These are phyloP conservation scores for Lerista edwardsae DNA, from an alignment of 2,797 vertebrate genomes.

Conservation along the genomic window DNA sequence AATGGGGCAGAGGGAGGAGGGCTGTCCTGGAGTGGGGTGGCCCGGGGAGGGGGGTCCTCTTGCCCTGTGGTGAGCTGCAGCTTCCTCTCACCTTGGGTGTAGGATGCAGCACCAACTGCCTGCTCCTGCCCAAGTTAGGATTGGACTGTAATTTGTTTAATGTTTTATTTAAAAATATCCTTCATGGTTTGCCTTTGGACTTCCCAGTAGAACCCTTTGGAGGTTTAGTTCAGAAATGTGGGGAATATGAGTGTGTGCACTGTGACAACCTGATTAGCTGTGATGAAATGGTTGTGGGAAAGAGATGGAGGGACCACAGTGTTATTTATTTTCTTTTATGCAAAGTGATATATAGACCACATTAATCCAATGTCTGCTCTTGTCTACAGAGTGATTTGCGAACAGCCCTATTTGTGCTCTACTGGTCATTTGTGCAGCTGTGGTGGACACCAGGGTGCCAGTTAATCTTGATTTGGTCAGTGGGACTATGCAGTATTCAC, in stretches of 20 bases:
- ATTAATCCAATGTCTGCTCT: conserved; percentile 66
- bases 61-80: neutral
- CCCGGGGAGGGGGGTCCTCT: too few relatives aligned
- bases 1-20: too few relatives aligned
- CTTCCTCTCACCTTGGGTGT: too few relatives aligned
- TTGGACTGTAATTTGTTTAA: neutral
- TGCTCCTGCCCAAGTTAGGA: too few relatives aligned
- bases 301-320: conserved; percentile 54
- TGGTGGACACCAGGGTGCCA: conserved; percentile 49
- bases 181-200: conserved; percentile 30
- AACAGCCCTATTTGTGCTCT: conserved; percentile 61
- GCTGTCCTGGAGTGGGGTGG: too few relatives aligned
- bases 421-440: conserved; percentile 63
- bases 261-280: conserved; percentile 62
- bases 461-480: conserved; percentile 70
- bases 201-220: conserved; percentile 11
- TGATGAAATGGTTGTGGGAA: conserved; percentile 62
- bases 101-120: too few relatives aligned
- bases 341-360: conserved; percentile 66
- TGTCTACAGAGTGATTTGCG: conserved; percentile 45
- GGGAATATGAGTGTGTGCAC: conserved; percentile 56
- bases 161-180: neutral
- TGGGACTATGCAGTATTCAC: conserved; percentile 54
- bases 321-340: conserved; percentile 71
- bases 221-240: conserved; percentile 50